Conservation (phyloP, 2,797 vertebrate genomes). For the Capromys pilorides region DNA sequence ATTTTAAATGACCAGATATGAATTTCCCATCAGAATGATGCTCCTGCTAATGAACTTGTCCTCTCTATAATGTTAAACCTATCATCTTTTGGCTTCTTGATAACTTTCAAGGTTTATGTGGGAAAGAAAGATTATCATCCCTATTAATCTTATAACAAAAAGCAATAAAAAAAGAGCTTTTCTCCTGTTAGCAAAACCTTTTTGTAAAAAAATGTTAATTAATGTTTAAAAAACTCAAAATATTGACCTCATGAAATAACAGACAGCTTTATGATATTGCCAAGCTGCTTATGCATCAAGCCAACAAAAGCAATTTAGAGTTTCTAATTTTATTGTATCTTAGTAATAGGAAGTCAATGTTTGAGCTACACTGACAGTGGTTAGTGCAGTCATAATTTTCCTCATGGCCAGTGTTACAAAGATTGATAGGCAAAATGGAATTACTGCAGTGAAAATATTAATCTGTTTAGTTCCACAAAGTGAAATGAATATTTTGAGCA, state of each 20-base stretch:
- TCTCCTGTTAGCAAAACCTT: constrained; percentile 36
- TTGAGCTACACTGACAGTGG: constrained; percentile 35
- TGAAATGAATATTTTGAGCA: background rate
- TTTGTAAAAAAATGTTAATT: constrained; percentile 56
- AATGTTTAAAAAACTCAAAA: constrained; percentile 57
- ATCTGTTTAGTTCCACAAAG: background rate
- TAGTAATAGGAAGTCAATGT: background rate
- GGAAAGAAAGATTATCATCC: constrained; percentile 1
- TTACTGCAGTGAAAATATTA: constrained; percentile 51
- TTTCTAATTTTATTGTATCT: constrained; percentile 24
- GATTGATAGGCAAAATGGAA: constrained; percentile 47
- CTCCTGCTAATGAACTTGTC: constrained; percentile 5
- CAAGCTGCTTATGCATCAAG: constrained; percentile 17
- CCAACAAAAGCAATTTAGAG: constrained; percentile 39
- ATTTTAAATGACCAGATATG: background rate
- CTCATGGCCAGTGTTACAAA: background rate
- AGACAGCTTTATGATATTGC: constrained; percentile 37
- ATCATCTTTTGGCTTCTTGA: background rate
- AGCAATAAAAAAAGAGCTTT: background rate
- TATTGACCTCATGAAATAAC: constrained; percentile 16
- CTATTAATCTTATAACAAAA: constrained; percentile 40
- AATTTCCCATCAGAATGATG: constrained; percentile 24
- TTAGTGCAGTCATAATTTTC: constrained; percentile 10
- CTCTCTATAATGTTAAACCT: background rate
- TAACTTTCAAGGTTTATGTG: constrained; percentile 1